Percentiles rank a stretch among this genome's conserved stretches.
phyloP scores from a whole-genome alignment of 2,797 vertebrate species.

The Hirundo rustica region DNA sequence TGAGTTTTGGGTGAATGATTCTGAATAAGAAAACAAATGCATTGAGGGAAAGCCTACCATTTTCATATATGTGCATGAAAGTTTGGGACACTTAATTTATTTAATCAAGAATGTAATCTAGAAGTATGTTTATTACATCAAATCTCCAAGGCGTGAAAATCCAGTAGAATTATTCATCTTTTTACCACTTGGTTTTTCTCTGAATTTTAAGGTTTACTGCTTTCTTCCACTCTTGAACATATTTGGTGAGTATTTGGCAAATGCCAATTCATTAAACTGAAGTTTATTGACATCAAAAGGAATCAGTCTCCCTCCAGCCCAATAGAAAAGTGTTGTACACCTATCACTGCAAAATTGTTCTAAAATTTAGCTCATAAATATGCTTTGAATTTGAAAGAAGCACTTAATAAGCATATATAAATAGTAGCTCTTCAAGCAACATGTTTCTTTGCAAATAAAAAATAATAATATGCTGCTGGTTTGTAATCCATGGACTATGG shows the following conservation, averaged over 20 bases:
- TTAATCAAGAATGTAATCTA: background rate
- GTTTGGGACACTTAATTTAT: background rate
- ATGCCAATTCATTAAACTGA: background rate
- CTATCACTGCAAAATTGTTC: background rate
- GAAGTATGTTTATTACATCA: background rate
- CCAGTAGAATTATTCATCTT: background rate
- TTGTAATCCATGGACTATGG: background rate
- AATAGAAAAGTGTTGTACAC: background rate
- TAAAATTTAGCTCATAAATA: background rate
- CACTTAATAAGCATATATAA: background rate
- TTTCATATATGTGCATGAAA: background rate
- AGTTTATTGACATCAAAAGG: background rate
- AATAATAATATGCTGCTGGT: background rate
- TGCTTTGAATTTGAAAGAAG: background rate
- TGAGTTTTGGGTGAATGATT: background rate
- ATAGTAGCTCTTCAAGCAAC: background rate
- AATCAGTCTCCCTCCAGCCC: background rate
- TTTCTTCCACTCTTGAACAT: background rate
- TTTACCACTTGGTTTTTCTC: background rate
- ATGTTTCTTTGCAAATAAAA: background rate
- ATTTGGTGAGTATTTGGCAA: background rate
- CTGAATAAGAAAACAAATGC: background rate
- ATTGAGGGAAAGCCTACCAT: fast-evolving
- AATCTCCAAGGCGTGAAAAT: background rate
- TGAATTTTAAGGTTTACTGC: background rate